Evolutionary conservation across 2,113 vertebrate species (phyloP).

Genomic region (Siphamia tubifer): DNA sequence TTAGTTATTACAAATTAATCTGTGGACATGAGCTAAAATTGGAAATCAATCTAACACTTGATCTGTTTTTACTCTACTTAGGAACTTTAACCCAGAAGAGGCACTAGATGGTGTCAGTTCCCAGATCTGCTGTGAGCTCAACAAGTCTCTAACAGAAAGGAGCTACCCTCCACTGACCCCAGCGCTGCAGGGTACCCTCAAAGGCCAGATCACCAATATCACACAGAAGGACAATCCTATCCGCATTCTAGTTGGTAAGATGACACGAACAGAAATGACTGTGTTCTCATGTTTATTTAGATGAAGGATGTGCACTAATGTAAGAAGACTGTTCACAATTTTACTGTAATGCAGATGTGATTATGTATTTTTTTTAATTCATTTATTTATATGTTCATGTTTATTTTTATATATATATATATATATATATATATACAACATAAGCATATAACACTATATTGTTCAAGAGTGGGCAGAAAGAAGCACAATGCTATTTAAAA

Average conservation of each 20-base stretch:
- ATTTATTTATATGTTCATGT: no score
- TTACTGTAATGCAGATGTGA: background rate
- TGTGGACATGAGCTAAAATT: background rate
- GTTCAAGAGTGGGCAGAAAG: no score
- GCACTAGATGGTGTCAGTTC: slow-evolving; percentile 82
- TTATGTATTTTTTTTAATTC: no score
- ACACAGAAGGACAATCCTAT: slow-evolving; percentile 86
- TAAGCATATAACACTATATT: no score
- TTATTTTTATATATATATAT: no score
- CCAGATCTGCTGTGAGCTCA: slow-evolving; percentile 87
- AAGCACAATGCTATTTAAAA: no score
- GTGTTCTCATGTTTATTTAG: background rate
- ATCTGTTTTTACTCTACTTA: slow-evolving; percentile 55
- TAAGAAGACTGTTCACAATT: no score
- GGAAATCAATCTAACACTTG: background rate
- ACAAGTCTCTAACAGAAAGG: slow-evolving; percentile 84
- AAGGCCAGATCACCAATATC: slow-evolving; percentile 87
- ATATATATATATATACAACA: no score
- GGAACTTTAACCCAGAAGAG: slow-evolving; percentile 85
- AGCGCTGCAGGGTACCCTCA: slow-evolving; percentile 82
- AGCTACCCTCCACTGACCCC: slow-evolving; percentile 76
- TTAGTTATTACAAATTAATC: no score
- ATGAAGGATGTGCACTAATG: background rate
- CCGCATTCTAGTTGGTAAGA: slow-evolving; percentile 88
- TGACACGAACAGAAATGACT: no score